Base-by-base conservation (phyloP, 2,113 vertebrate species). In the Ornithorhynchus anatinus region DNA sequence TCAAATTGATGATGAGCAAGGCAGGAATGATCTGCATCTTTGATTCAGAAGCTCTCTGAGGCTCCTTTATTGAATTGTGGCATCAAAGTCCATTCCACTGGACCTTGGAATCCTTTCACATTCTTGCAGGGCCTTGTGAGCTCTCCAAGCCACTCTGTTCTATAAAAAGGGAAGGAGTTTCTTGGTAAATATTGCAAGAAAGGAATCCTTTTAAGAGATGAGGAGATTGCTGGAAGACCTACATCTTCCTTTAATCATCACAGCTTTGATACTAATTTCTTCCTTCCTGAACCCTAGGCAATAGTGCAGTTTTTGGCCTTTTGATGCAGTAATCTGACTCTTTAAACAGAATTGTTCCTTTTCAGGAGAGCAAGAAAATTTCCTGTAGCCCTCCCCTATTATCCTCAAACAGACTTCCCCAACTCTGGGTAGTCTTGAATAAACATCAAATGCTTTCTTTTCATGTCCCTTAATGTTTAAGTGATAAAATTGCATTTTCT, bases 401-500 rank as follows among this genome's bases (percentile, higher is more conserved):
- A 23, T 4, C 1, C 10, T 3, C 4, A 0, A 8, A 19, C 6
- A 3, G 33, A 31, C 37, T 66, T 29, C 25, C n/a, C 47, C 5
- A 3, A 1, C 13, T n/a, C n/a, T 2, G 15, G 40, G 51, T 22
- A 51, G 31, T 7, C 13, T 16, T 17, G 36, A 20, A 33, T 10
- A 10, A 27, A 35, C 19, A 36, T 64, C 12, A 25, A 1, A 33
- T 1, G 7, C 27, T 63, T 74, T 11, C n/a, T 29, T 1, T 59
- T 77, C 36, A 57, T 56, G 35, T 13, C 3, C 61, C 7, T 61
- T 75, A 47, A 67, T 29, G 52, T 6, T 4, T 48, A 29, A 16
- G 54, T 73, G 50, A 13, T 19, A 38, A 33, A 57, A 3, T 82
- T 56, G 0, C 44, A 35, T 56, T 69, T 67, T 36, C 31, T 63